Conservation (phyloP, 2,797 vertebrate genomes). For the Anolis apletophallus region DNA sequence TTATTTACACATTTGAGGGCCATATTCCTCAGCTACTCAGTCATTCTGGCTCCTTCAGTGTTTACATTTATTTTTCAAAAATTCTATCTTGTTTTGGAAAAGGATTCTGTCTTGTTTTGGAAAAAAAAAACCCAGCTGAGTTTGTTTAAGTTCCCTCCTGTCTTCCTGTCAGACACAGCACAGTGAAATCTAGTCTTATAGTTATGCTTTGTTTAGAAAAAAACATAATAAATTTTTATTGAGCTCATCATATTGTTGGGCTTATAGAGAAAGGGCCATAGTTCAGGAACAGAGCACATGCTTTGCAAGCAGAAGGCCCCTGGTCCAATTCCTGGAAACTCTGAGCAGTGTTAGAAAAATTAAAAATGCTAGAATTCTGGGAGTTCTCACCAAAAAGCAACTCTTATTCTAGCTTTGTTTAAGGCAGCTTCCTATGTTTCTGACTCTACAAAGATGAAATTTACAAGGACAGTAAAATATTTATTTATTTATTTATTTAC, state of each 20-base stretch:
- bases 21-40: slow-evolving; percentile 17
- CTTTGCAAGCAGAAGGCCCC: too few relatives aligned
- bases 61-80: slow-evolving; percentile 22
- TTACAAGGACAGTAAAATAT: neutral
- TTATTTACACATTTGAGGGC: slow-evolving; percentile 8
- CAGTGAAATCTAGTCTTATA: neutral
- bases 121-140: neutral
- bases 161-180: neutral
- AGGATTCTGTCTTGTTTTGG: slow-evolving; percentile 3
- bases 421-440: too few relatives aligned
- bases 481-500: too few relatives aligned
- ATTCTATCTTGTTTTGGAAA: neutral
- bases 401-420: too few relatives aligned
- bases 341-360: too few relatives aligned
- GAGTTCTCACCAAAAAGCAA: too few relatives aligned
- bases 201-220: neutral
- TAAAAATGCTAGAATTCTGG: too few relatives aligned
- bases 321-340: too few relatives aligned
- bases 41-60: slow-evolving; percentile 21
- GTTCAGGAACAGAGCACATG: too few relatives aligned
- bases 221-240: slow-evolving; percentile 4
- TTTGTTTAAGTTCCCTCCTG: slow-evolving; percentile 8
- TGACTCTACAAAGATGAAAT: neutral
- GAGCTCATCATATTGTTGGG: too few relatives aligned
- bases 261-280: too few relatives aligned